Evolutionary conservation across 2,888 invertebrate species (phyloP), one percentile per base, ranked within the genome.

Genomic region (Achlya flavicornis): DNA sequence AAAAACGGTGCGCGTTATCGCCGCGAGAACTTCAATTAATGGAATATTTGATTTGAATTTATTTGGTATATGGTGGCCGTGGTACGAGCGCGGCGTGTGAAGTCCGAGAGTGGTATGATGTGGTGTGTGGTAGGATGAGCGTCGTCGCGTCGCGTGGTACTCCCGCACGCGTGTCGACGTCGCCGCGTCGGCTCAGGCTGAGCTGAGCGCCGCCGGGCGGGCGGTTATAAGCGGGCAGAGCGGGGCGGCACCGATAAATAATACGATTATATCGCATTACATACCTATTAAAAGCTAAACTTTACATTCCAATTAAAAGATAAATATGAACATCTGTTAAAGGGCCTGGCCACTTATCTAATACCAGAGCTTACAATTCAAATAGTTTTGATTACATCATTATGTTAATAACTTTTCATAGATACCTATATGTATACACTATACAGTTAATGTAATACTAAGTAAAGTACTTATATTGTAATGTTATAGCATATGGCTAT

Each of bases 1-100:
- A 92, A 93, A 53, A 93, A 88, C 83, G 65, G 71, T 69, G 84
- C 84, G 83, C 86, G 88, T 89, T 90, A 92, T 91, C 89, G 90
- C 78, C 79, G 78, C 85, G 83, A 84, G 81, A 86, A 81, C 87
- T 84, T 85, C 87, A 91, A 91, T 91, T 89, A 91, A 91, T 88
- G 86, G 85, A 86, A 86, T 87, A 86, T 90, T 88, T 86, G 87
- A 87, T 89, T 88, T 87, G 81, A 86, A 81, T 79, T 53, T 80
- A 73, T 76, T 77, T 76, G 70, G 75, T 72, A 70, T 32, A 35
- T 19, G 19, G 41, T 4, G 19, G 41, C 43, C 68, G 74, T 69
- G 76, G 66, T 75, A 75, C 84, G 79, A 78, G 79, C 81, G 85
- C 75, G 73, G 76, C 69, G 73, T 76, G 74, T 81, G 81, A 80